Evolutionary conservation across 2,113 vertebrate species (phyloP).

Genomic region (Ibidorhyncha struthersii): DNA sequence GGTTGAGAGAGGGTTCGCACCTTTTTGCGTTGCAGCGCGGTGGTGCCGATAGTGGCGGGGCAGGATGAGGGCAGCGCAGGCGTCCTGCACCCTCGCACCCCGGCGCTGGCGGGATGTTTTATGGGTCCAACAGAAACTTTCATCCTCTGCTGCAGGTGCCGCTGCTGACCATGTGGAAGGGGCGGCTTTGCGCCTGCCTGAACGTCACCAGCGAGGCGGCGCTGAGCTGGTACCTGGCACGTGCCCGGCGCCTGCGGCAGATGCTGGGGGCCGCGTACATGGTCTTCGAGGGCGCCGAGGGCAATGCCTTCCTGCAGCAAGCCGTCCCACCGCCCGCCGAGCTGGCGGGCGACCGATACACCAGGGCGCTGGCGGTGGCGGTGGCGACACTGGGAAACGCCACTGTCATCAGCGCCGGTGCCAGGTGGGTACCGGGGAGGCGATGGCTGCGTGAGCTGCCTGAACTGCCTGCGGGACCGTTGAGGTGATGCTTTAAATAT

Average conservation of each 20-base stretch:
- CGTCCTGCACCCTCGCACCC: accelerated
- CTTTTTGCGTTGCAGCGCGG: accelerated
- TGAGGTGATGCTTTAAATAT: accelerated
- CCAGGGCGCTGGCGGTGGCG: constrained; percentile 71
- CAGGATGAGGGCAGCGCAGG: neutral
- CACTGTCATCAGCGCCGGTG: constrained; percentile 81
- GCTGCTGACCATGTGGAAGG: constrained; percentile 83
- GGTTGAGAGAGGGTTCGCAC: accelerated
- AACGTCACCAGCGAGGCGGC: constrained; percentile 84
- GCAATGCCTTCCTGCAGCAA: constrained; percentile 80
- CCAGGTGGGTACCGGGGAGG: constrained; percentile 68
- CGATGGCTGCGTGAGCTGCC: accelerated
- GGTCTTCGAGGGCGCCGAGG: constrained; percentile 81
- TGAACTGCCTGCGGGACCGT: too few relatives aligned
- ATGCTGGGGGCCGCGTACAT: constrained; percentile 80
- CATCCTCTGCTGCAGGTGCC: constrained; percentile 72
- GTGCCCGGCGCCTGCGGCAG: constrained; percentile 72
- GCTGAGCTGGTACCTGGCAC: constrained; percentile 82
- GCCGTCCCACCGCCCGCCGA: constrained; percentile 33
- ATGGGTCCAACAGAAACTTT: neutral
- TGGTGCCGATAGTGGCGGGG: accelerated
- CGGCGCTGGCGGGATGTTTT: accelerated
- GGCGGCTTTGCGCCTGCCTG: constrained; percentile 83
- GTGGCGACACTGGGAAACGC: constrained; percentile 78
- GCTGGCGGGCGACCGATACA: constrained; percentile 77